Base-by-base conservation (phyloP, 2,797 vertebrate genomes). In the Spondyliosoma cantharus region DNA sequence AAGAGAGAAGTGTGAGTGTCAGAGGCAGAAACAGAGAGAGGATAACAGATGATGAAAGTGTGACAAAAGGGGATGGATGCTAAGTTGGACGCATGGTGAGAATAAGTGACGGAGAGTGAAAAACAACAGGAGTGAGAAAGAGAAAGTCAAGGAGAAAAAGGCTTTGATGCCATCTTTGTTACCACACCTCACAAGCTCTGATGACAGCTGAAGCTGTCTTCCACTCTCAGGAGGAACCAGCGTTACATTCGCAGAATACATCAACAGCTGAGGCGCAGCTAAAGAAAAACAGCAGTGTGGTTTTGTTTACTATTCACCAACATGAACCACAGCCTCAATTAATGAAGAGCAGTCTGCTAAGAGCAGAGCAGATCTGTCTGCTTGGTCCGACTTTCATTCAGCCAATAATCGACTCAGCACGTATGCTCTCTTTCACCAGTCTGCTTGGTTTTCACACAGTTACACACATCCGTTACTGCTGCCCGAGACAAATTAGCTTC, bases 221-320 rank as follows among this genome's bases (percentile, higher is more conserved):
- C 16, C 57, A 62, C 54, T 67, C 49, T 71, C 71, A 13, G 24
- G 62, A 83, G 70, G 4, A 72, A 22, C 16, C 45, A 16, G 52
- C 42, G 69, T 48, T 71, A 53, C 73, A 82, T 27, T 63, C 48
- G 9, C 37, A 29, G 29, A 76, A 76, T 76, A 77, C 79, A 90
- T 89, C 73, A 62, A 27, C 58, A 56, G 74, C 42, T 67, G 58
- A 78, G 52, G 58, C 24, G 0, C 9, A 56, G 69, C 73, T 48
- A 27, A 27, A 76, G 66, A 57, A 63, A 63, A 78, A 61, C 63
- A 81, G 78, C 79, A 78, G 53, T 9, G 43, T 61, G 78, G 69
- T 56, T 76, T 64, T 78, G 78, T 86, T 86, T 79, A 76, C 70
- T 67, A 43, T 79, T 78, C 74, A 50, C 82, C 64, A 81, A 75